phyloP scores from a whole-genome alignment of 2,113 vertebrate genomes.

The Cranoglanis bouderius region DNA sequence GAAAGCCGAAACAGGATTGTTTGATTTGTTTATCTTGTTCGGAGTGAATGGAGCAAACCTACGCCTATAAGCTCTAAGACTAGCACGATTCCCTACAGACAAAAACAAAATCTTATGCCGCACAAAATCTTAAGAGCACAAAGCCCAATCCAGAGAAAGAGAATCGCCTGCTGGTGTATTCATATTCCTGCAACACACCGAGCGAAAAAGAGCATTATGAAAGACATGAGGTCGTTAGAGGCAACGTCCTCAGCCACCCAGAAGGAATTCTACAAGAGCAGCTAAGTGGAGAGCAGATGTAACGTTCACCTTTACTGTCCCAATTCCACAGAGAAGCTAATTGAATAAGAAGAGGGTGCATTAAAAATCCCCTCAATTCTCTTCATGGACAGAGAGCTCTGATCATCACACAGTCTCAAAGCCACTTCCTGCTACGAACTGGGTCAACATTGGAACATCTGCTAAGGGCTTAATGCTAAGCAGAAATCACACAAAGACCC shows the following conservation, averaged over 20 bases:
- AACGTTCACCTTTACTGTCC: slow-evolving; percentile 37
- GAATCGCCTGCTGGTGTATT: not conserved
- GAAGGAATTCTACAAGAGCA: slow-evolving; percentile 24
- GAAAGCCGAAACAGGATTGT: not conserved
- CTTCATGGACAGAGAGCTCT: slow-evolving; percentile 12
- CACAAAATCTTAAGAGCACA: not conserved
- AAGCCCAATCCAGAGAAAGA: not conserved
- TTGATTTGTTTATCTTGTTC: slow-evolving; percentile 11
- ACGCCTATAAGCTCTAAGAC: not conserved
- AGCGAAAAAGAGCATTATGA: not conserved
- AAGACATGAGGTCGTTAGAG: not conserved
- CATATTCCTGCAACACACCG: not conserved
- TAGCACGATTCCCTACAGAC: not conserved
- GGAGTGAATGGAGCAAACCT: not conserved
- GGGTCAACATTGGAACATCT: slow-evolving; percentile 50
- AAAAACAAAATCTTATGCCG: no score
- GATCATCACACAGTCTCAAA: slow-evolving; percentile 36
- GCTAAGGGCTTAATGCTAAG: no score
- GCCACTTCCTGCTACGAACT: slow-evolving; percentile 45
- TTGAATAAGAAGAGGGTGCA: slow-evolving; percentile 53
- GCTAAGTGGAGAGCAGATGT: slow-evolving; percentile 33
- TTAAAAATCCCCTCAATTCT: slow-evolving; percentile 49
- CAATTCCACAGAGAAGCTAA: slow-evolving; percentile 35
- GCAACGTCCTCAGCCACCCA: slow-evolving; percentile 8
- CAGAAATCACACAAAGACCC: no score